Evolutionary conservation across 2,797 vertebrate genomes (phyloP).

Genomic region (Picus viridis): DNA sequence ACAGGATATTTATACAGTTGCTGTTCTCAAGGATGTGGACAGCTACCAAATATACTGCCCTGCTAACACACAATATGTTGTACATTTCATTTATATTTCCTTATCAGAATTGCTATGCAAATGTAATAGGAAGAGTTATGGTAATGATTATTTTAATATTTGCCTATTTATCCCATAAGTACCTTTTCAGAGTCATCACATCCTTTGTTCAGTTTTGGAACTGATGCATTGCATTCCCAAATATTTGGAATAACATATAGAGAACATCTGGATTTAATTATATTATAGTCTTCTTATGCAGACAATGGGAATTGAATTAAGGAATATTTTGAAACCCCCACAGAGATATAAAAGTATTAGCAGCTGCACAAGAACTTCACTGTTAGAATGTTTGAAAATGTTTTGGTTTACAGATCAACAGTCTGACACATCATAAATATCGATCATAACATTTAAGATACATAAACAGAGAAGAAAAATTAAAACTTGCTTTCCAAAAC

Average conservation of each 20-base stretch:
- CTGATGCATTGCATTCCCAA: constrained; percentile 67
- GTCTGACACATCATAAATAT: constrained; percentile 73
- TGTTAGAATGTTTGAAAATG: constrained; percentile 71
- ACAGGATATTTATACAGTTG: constrained; percentile 72
- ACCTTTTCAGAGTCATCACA: constrained; percentile 59
- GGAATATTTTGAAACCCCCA: constrained; percentile 77
- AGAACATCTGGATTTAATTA: constrained; percentile 79
- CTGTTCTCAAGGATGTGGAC: constrained; percentile 22
- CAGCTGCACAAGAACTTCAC: constrained; percentile 71
- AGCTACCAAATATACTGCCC: not conserved
- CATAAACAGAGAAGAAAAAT: constrained; percentile 26
- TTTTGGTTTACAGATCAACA: constrained; percentile 76
- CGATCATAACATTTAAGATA: constrained; percentile 53
- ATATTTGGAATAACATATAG: constrained; percentile 74
- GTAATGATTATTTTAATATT: constrained; percentile 60
- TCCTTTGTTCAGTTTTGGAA: constrained; percentile 62
- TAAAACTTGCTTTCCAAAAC: constrained; percentile 38
- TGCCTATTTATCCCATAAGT: constrained; percentile 51
- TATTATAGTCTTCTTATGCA: constrained; percentile 70
- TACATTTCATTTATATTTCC: constrained; percentile 30
- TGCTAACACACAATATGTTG: constrained; percentile 16
- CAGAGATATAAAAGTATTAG: constrained; percentile 78
- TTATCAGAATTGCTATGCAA: constrained; percentile 15
- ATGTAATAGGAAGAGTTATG: not conserved
- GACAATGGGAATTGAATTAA: constrained; percentile 79